phyloP scores from a whole-genome alignment of 2,888 invertebrate species.

The Aphodius granarius region DNA sequence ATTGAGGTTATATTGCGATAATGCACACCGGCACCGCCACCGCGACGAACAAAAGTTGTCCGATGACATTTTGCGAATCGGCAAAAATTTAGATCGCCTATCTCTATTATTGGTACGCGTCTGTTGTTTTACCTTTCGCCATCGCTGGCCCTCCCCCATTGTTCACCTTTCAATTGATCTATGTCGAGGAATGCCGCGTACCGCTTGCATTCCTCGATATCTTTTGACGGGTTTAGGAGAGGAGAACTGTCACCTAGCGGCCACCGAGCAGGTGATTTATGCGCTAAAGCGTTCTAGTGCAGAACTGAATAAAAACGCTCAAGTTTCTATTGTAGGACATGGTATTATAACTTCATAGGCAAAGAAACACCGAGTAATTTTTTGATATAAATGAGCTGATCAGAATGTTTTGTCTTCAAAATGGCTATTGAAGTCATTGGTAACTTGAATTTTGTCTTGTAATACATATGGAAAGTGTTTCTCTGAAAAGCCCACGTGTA shows the following conservation, averaged over 20 bases:
- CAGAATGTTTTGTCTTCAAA: neutral
- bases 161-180: neutral
- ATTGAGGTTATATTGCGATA: conserved; percentile 9
- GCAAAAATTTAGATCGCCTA: neutral
- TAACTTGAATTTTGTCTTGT: neutral
- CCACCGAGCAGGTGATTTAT: neutral
- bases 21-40: neutral
- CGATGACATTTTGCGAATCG: conserved; percentile 12
- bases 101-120: neutral
- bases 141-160: neutral
- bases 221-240: neutral
- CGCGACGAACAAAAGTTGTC: conserved; percentile 7
- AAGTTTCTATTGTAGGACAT: neutral
- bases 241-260: neutral
- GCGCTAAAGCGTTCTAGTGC: neutral
- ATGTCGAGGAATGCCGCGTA: neutral
- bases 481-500: neutral
- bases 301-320: neutral
- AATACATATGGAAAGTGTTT: neutral
- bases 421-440: neutral
- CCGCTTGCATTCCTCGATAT: neutral
- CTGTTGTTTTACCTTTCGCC: neutral
- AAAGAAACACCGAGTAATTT: neutral
- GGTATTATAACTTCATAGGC: neutral
- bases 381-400: too few species aligned